Evolutionary conservation across 2,113 vertebrate species (phyloP).

Genomic region (Ursus arctos): DNA sequence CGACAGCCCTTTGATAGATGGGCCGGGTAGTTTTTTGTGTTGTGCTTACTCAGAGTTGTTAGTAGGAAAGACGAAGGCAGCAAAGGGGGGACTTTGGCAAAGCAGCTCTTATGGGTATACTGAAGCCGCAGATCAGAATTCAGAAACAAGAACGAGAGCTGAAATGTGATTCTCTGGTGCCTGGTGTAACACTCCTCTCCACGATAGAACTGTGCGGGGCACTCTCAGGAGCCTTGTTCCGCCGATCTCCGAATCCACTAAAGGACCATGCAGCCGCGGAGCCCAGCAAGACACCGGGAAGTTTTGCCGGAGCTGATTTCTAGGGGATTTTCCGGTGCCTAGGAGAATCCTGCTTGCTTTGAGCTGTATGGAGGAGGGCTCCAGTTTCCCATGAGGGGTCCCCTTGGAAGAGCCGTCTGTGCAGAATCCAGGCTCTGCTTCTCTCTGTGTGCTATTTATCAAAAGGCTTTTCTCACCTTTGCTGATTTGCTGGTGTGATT

Average conservation of each 20-base stretch:
- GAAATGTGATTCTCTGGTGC: constrained; percentile 89
- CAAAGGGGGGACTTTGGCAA: constrained; percentile 86
- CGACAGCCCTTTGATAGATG: constrained; percentile 84
- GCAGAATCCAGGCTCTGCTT: constrained; percentile 88
- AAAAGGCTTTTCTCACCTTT: constrained; percentile 87
- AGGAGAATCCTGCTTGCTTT: constrained; percentile 90
- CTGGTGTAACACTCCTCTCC: constrained; percentile 86
- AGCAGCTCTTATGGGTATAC: constrained; percentile 85
- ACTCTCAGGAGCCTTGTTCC: constrained; percentile 84
- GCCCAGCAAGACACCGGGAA: constrained; percentile 87
- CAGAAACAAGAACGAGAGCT: constrained; percentile 88
- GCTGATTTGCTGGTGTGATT: constrained; percentile 91
- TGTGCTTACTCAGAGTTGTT: constrained; percentile 86
- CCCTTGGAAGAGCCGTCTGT: constrained; percentile 88
- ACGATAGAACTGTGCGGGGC: constrained; percentile 79
- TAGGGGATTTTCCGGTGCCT: constrained; percentile 89
- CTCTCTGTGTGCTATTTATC: constrained; percentile 84
- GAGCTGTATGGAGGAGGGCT: constrained; percentile 92
- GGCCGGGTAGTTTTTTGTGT: constrained; percentile 82
- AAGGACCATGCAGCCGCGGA: constrained; percentile 86
- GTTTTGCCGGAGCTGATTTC: constrained; percentile 90
- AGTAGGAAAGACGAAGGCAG: constrained; percentile 79
- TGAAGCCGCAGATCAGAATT: constrained; percentile 88
- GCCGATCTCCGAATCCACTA: constrained; percentile 83
- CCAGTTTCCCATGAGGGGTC: constrained; percentile 88